These are phyloP conservation scores for Oreohelix idahoensis DNA, from an alignment of 1,140 invertebrate genomes.

Conservation along the genomic window DNA sequence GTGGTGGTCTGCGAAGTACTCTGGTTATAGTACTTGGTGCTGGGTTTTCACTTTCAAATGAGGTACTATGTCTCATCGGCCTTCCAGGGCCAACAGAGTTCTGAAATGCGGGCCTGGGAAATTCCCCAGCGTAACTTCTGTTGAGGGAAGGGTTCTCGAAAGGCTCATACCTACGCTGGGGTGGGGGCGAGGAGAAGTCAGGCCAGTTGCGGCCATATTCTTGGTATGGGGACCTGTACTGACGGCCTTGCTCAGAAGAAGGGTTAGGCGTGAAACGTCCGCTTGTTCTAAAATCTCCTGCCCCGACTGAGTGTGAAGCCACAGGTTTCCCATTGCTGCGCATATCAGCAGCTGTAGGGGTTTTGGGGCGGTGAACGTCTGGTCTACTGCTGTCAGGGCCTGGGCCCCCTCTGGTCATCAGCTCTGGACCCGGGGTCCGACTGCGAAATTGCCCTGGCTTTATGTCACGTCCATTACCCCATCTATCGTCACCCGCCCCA, in stretches of 20 bases:
- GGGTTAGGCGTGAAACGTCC: slow-evolving; percentile 52
- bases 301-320: slow-evolving; percentile 38
- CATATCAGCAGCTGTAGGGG: slow-evolving; percentile 70
- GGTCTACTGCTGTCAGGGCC: slow-evolving; percentile 46
- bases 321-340: slow-evolving; percentile 58
- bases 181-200: slow-evolving; percentile 44
- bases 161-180: slow-evolving; percentile 39
- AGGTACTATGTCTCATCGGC: slow-evolving; percentile 78
- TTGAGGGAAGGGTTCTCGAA: slow-evolving; percentile 44
- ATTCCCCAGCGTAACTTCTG: slow-evolving; percentile 44
- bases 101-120: slow-evolving; percentile 30
- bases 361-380: slow-evolving; percentile 63
- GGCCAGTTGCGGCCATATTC: slow-evolving; percentile 43
- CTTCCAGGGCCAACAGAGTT: slow-evolving; percentile 19
- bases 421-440: slow-evolving; percentile 72
- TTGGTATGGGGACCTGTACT: slow-evolving; percentile 39
- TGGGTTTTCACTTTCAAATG: slow-evolving; percentile 78
- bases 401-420: slow-evolving; percentile 59
- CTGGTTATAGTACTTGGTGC: slow-evolving; percentile 61
- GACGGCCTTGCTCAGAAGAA: slow-evolving; percentile 47
- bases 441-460: slow-evolving; percentile 68
- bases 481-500: slow-evolving; percentile 48
- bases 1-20: slow-evolving; percentile 52
- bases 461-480: slow-evolving; percentile 48
- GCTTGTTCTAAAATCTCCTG: slow-evolving; percentile 44